Conservation (phyloP, 2,888 invertebrate genomes). For the Caradrina clavipalpis region DNA sequence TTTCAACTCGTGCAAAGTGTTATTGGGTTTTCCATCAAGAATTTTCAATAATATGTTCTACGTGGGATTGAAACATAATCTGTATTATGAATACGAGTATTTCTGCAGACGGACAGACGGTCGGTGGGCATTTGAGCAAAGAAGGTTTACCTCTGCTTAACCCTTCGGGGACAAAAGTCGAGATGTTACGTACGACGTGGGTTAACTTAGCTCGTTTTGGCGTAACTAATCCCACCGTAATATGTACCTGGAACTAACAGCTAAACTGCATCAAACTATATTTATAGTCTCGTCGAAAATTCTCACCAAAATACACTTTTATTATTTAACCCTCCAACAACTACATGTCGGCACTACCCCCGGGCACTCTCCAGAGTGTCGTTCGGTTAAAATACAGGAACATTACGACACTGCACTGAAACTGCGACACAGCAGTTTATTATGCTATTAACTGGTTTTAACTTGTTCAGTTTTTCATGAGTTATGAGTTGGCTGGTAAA, state of each 20-base stretch:
- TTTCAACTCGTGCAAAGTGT: too few species aligned
- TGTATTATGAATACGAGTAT: too few species aligned
- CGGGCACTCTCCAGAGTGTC: slow-evolving; percentile 23
- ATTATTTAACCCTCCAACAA: slow-evolving; percentile 45
- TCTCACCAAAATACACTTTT: slow-evolving; percentile 26
- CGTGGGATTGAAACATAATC: too few species aligned
- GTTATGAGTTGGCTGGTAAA: slow-evolving; percentile 26
- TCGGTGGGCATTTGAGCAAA: too few species aligned
- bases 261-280: slow-evolving; percentile 3
- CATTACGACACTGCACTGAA: slow-evolving; percentile 48
- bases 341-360: slow-evolving; percentile 34
- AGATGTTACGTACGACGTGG: too few species aligned
- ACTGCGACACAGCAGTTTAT: slow-evolving; percentile 48
- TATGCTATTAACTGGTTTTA: slow-evolving; percentile 44
- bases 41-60: too few species aligned
- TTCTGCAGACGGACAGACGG: too few species aligned
- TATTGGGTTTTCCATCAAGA: too few species aligned
- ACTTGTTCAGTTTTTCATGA: slow-evolving; percentile 30
- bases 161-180: too few species aligned
- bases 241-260: not conserved
- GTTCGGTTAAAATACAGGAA: slow-evolving; percentile 40
- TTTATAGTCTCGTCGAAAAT: slow-evolving; percentile 36
- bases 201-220: too few species aligned
- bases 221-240: too few species aligned
- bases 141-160: too few species aligned